Evolutionary conservation across 2,113 vertebrate species (phyloP).

Genomic region (Corythoichthys intestinalis): DNA sequence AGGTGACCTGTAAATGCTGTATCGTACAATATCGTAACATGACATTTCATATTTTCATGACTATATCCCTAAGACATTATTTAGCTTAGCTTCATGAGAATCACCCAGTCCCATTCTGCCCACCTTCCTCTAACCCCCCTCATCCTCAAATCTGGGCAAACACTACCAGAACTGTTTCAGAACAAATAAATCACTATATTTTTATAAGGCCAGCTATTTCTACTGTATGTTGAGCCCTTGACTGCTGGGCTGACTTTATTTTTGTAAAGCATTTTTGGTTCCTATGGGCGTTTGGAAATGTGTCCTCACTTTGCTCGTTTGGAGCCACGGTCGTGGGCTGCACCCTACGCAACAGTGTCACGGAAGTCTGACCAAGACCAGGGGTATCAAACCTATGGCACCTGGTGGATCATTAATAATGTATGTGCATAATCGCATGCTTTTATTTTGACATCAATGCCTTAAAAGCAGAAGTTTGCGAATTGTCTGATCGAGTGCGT

Average conservation of each 20-base stretch:
- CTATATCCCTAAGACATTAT: no score
- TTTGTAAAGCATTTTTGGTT: constrained; percentile 64
- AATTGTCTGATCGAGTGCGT: no score
- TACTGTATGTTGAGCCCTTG: constrained; percentile 69
- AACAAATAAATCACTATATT: constrained; percentile 72
- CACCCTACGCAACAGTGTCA: constrained; percentile 39
- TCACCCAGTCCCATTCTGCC: constrained; percentile 23
- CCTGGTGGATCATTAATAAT: no score
- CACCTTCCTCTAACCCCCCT: constrained; percentile 30
- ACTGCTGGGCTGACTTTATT: constrained; percentile 59
- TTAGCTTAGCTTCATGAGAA: constrained; percentile 1
- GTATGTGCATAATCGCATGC: no score
- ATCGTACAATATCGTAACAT: no score
- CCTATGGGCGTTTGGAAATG: constrained; percentile 46
- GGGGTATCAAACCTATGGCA: no score
- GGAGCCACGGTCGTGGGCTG: constrained; percentile 50
- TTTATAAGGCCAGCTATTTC: constrained; percentile 74
- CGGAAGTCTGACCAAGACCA: constrained; percentile 7
- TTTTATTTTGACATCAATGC: no score
- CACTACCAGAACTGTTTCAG: constrained; percentile 56
- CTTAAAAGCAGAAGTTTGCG: no score
- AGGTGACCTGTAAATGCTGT: no score
- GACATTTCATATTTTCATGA: no score
- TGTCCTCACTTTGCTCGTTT: constrained; percentile 39
- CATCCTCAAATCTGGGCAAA: constrained; percentile 36